These are phyloP conservation scores for Eremobia ochroleuca DNA, from an alignment of 2,888 invertebrate genomes.

Conservation along the genomic window DNA sequence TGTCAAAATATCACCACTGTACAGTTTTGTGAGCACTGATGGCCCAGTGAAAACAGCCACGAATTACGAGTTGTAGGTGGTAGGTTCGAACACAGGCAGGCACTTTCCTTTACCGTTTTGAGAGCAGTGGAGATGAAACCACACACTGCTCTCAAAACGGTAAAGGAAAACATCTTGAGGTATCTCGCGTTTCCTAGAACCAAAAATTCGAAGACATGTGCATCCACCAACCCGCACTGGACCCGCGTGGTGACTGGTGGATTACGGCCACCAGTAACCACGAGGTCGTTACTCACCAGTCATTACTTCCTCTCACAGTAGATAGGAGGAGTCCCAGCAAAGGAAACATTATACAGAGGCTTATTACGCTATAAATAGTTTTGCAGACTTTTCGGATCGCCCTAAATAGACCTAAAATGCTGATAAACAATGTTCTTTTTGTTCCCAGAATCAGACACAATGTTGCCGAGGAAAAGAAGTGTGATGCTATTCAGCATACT, in stretches of 20 bases:
- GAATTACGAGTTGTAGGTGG: not conserved
- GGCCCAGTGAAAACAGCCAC: not conserved
- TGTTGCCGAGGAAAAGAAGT: constrained; percentile 86
- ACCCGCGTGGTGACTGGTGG: no score
- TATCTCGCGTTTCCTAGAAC: not conserved
- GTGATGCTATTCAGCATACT: constrained; percentile 70
- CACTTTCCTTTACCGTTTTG: no score
- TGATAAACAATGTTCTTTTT: constrained; percentile 20
- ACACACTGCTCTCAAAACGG: not conserved
- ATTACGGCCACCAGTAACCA: no score
- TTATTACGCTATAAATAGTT: not conserved
- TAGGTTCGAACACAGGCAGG: not conserved
- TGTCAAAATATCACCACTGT: not conserved
- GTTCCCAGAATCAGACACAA: constrained; percentile 72
- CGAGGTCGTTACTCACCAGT: no score
- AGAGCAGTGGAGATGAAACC: no score
- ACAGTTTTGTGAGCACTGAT: not conserved
- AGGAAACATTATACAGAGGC: not conserved
- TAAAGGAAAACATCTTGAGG: not conserved
- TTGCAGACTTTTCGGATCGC: no score
- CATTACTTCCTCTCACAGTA: not conserved
- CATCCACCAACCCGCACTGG: not conserved
- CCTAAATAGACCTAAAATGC: no score
- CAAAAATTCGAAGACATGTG: not conserved
- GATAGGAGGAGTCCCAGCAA: not conserved